Conservation (phyloP, 1,140 invertebrate genomes). For the Panulirus ornatus region DNA sequence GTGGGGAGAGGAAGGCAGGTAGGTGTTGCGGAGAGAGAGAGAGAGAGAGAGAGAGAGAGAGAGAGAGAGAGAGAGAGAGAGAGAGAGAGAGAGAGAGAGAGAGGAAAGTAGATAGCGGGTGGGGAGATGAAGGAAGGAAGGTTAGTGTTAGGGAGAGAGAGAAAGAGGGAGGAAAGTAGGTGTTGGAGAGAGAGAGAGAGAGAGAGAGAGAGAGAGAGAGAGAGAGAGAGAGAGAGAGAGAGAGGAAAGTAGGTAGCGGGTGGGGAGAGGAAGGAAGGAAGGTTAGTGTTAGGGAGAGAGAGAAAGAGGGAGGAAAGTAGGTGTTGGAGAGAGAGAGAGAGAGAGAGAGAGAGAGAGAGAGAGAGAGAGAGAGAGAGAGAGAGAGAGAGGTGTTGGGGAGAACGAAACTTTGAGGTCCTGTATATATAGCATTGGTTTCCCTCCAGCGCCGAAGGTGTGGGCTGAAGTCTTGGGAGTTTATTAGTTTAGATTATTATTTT, state of each 20-base stretch:
- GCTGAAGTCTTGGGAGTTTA: too few relatives aligned
- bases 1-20: neutral
- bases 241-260: too few relatives aligned
- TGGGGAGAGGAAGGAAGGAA: too few relatives aligned
- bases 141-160: neutral
- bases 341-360: neutral
- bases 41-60: constrained; percentile 15
- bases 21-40: neutral
- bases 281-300: too few relatives aligned
- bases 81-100: neutral
- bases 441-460: too few relatives aligned
- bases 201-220: neutral
- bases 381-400: neutral
- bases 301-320: too few relatives aligned
- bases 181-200: too few relatives aligned
- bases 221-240: neutral
- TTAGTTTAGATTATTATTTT: too few relatives aligned
- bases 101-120: neutral
- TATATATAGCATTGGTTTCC: too few relatives aligned
- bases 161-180: too few relatives aligned
- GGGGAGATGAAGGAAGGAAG: neutral
- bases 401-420: too few relatives aligned
- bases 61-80: neutral
- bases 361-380: neutral
- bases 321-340: too few relatives aligned